Evolutionary conservation across 2,797 vertebrate genomes (phyloP).

Genomic region (Peromyscus aztecus): DNA sequence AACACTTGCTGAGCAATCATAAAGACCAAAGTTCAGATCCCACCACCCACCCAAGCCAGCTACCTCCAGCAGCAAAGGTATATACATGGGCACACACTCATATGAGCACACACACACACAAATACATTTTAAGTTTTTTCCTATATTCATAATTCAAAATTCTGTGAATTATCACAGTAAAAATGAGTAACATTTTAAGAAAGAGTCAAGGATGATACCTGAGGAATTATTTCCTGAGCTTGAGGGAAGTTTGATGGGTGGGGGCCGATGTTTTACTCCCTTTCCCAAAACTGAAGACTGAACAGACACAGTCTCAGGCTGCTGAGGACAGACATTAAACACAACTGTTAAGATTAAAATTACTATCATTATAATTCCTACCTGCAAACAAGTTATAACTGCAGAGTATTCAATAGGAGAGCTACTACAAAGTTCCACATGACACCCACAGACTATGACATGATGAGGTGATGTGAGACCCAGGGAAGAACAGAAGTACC

Average conservation of each 20-base stretch:
- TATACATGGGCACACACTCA: background rate
- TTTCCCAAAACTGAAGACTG: conserved; percentile 96
- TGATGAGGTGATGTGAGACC: background rate
- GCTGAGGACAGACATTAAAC: conserved; percentile 83
- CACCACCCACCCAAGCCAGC: background rate
- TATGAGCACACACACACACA: background rate
- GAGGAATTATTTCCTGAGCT: conserved; percentile 92
- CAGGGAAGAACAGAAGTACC: background rate
- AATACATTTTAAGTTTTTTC: conserved; percentile 26
- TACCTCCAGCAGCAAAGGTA: background rate
- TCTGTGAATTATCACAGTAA: conserved; percentile 34
- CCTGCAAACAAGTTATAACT: conserved; percentile 25
- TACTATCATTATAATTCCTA: background rate
- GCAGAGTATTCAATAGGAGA: background rate
- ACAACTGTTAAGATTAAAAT: conserved; percentile 68
- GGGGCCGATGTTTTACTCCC: conserved; percentile 96
- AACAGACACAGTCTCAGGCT: conserved; percentile 94
- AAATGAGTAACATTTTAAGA: conserved; percentile 51
- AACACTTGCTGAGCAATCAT: background rate
- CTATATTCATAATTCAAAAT: background rate
- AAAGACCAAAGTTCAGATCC: background rate
- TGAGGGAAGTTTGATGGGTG: conserved; percentile 97
- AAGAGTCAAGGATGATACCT: conserved; percentile 85
- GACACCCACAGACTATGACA: background rate
- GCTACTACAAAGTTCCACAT: conserved; percentile 24